A percentile compares a stretch with the other conserved stretches of the same genome.
These are phyloP conservation scores for Spondyliosoma cantharus DNA, from an alignment of 2,797 vertebrate genomes.

Conservation along the genomic window DNA sequence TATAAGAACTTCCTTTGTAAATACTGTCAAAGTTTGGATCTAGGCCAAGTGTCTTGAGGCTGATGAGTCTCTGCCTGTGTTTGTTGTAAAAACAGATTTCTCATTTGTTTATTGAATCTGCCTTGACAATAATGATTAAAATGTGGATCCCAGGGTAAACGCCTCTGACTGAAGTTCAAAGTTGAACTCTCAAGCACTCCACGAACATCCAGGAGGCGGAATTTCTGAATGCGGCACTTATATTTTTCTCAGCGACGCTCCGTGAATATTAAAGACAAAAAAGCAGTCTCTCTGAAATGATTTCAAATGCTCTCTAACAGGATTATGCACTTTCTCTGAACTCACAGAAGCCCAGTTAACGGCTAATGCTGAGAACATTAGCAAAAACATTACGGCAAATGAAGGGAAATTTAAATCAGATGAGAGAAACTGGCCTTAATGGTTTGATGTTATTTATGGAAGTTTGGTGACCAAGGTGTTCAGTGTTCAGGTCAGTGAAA, in stretches of 20 bases:
- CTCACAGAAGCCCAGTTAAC: constrained; percentile 40
- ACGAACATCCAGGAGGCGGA: constrained; percentile 11
- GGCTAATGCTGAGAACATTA: constrained; percentile 36
- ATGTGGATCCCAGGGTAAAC: constrained; percentile 36
- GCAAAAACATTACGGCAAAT: constrained; percentile 23
- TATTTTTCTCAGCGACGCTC: background rate
- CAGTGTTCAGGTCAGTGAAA: constrained; percentile 35
- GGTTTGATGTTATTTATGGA: background rate
- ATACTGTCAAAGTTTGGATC: constrained; percentile 69
- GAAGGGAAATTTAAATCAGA: constrained; percentile 24
- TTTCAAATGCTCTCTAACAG: constrained; percentile 45
- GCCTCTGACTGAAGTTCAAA: constrained; percentile 41
- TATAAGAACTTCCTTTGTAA: constrained; percentile 47
- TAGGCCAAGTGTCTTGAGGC: constrained; percentile 68
- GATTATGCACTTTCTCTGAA: constrained; percentile 57
- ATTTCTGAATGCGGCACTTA: background rate
- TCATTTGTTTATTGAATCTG: constrained; percentile 57
- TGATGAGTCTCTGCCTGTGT: constrained; percentile 38
- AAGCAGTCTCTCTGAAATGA: constrained; percentile 34
- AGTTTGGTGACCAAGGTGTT: constrained; percentile 21
- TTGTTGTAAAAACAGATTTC: constrained; percentile 54
- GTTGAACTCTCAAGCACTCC: constrained; percentile 34
- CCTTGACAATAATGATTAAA: constrained; percentile 22
- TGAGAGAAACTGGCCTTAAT: background rate
- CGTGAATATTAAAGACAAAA: constrained; percentile 54